These are phyloP conservation scores for Peromyscus maniculatus DNA, from an alignment of 2,113 vertebrate genomes.

Conservation along the genomic window DNA sequence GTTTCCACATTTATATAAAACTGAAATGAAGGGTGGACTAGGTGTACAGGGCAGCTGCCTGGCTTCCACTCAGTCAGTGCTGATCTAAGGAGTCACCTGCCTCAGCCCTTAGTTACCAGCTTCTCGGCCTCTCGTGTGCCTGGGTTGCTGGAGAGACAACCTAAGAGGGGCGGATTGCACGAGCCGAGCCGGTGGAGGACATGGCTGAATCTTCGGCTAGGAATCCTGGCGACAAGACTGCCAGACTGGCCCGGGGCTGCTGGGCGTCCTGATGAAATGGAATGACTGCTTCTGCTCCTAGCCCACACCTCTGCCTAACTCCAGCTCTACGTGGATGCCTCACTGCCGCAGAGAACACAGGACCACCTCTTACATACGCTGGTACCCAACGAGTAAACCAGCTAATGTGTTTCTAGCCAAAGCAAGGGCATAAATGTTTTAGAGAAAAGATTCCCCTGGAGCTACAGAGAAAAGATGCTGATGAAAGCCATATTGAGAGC, in stretches of 20 bases:
- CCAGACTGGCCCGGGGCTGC: conserved; percentile 45
- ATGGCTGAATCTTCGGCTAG: conserved; percentile 69
- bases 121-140: conserved; percentile 52
- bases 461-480: conserved; percentile 83
- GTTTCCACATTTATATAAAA: conserved; percentile 71
- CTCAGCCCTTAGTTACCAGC: conserved; percentile 70
- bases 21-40: conserved; percentile 57
- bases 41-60: conserved; percentile 70
- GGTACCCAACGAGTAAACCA: conserved; percentile 81
- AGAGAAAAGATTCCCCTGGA: conserved; percentile 84
- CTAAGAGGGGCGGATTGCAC: conserved; percentile 71
- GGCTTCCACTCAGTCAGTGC: conserved; percentile 66
- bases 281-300: conserved; percentile 10
- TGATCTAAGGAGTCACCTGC: conserved; percentile 47
- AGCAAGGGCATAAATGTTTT: conserved; percentile 85
- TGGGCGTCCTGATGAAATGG: conserved; percentile 64
- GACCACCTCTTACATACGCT: conserved; percentile 81
- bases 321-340: conserved; percentile 80
- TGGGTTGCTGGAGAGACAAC: conserved; percentile 59
- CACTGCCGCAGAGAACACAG: conserved; percentile 82
- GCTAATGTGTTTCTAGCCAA: conserved; percentile 85
- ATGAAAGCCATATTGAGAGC: conserved; percentile 79
- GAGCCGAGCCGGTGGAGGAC: conserved; percentile 57
- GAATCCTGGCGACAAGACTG: conserved; percentile 58
- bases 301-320: conserved; percentile 71